Percentiles rank a stretch among this genome's conserved stretches.
Evolutionary conservation across 2,797 vertebrate species (phyloP).

Genomic region (Varecia variegata): DNA sequence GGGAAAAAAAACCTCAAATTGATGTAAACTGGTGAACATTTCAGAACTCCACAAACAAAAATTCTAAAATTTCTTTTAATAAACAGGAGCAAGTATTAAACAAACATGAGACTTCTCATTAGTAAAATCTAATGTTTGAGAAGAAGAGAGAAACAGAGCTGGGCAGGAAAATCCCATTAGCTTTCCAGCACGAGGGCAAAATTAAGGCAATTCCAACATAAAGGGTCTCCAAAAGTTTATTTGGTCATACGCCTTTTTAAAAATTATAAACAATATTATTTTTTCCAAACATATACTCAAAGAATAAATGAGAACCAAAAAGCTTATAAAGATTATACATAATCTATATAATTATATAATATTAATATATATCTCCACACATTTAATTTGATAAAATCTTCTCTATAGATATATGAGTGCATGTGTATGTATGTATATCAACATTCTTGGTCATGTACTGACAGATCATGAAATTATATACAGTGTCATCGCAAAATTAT

Average conservation of each 20-base stretch:
- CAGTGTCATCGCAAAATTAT: not conserved
- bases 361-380: not conserved
- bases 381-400: not conserved
- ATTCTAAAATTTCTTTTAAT: not conserved
- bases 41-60: not conserved
- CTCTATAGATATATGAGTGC: not conserved
- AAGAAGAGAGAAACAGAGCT: rapidly evolving
- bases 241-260: no score
- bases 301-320: constrained; percentile 3
- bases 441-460: not conserved
- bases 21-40: not conserved
- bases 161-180: not conserved
- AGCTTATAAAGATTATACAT: not conserved
- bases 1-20: not conserved
- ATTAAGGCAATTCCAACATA: not conserved
- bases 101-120: not conserved
- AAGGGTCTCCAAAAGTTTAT: not conserved
- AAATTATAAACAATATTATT: not conserved
- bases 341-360: not conserved
- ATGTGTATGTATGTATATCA: not conserved
- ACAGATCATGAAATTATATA: not conserved
- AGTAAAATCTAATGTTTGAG: not conserved
- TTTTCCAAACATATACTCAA: not conserved
- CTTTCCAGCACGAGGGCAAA: not conserved
- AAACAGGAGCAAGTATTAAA: not conserved